These are phyloP conservation scores for Holothuria scabra DNA, from an alignment of 53 echinoderm and acorn worm genomes.

Conservation along the genomic window DNA sequence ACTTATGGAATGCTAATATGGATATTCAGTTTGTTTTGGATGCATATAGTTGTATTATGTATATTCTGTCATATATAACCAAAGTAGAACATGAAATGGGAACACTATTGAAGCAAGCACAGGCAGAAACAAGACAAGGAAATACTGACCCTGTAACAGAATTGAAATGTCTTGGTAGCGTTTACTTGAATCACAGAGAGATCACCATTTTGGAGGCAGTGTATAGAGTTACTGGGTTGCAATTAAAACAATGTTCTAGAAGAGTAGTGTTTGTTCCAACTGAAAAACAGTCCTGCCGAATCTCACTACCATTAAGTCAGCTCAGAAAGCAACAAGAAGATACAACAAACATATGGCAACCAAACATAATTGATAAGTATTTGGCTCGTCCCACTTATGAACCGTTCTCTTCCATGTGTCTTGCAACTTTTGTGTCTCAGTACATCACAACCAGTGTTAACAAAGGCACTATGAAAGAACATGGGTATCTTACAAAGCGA, in stretches of 20 bases:
- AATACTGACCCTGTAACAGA: conserved; percentile 43
- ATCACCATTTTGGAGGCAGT: conserved; percentile 56
- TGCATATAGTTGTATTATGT: conserved; percentile 51
- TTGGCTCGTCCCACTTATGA: conserved; percentile 19
- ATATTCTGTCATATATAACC: conserved; percentile 22
- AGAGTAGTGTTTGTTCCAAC: conserved; percentile 49
- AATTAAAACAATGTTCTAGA: conserved; percentile 36
- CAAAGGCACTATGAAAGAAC: background rate
- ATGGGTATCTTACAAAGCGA: background rate
- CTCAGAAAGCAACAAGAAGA: conserved; percentile 48
- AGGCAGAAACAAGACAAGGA: conserved; percentile 36
- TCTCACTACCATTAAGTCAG: conserved; percentile 33
- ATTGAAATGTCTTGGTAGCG: conserved; percentile 33
- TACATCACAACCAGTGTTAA: too few species aligned
- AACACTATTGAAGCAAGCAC: conserved; percentile 34
- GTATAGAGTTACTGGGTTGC: conserved; percentile 40
- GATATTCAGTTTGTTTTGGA: conserved; percentile 54
- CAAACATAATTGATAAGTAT: conserved; percentile 28
- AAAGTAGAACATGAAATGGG: conserved; percentile 35
- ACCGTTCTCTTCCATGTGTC: too few species aligned
- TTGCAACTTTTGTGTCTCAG: too few species aligned
- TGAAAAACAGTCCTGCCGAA: conserved; percentile 39
- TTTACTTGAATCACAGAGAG: conserved; percentile 55
- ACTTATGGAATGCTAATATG: conserved; percentile 52
- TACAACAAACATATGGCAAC: conserved; percentile 39